phyloP scores from a whole-genome alignment of 2,797 vertebrate species.

The Micromesistius poutassou region DNA sequence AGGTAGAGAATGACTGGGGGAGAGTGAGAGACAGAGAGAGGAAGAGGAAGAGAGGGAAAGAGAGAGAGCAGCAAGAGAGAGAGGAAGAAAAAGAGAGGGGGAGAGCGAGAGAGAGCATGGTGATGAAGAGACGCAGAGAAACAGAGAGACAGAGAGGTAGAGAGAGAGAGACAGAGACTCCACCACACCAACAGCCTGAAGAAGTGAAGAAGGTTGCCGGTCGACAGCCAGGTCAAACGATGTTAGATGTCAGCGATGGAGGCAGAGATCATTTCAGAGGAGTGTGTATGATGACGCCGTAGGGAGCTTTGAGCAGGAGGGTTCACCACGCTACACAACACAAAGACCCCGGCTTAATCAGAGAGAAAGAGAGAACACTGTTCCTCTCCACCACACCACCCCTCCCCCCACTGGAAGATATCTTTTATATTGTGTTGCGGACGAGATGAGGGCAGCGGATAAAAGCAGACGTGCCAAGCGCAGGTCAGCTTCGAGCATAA shows the following conservation, averaged over 20 bases:
- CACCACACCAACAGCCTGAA: neutral
- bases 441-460: neutral
- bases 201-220: neutral
- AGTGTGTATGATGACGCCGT: neutral
- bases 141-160: too few species aligned
- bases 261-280: neutral
- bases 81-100: neutral
- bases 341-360: neutral
- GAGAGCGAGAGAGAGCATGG: too few species aligned
- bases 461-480: neutral
- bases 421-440: neutral
- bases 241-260: neutral
- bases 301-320: neutral
- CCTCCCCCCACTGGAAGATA: neutral
- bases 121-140: neutral
- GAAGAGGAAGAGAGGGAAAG: neutral
- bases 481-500: constrained; percentile 25
- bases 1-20: too few species aligned
- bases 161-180: neutral
- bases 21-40: too few species aligned
- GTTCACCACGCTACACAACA: neutral
- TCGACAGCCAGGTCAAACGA: neutral
- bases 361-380: neutral
- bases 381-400: neutral
- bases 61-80: neutral